Conservation (phyloP, 2,888 invertebrate species). For the Philonicus albiceps region DNA sequence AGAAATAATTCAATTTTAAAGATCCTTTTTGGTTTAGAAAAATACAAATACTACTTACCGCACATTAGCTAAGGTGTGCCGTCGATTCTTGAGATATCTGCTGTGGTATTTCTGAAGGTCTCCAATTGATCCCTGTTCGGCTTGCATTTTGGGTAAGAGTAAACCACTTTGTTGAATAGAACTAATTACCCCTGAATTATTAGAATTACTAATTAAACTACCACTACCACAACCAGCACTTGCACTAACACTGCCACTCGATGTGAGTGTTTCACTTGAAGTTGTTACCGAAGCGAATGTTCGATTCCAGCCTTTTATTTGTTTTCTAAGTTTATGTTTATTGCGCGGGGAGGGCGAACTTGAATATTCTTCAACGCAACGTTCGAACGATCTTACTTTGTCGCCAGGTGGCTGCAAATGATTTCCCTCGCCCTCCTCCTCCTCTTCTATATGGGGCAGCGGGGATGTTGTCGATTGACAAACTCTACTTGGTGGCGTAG, state of each 20-base stretch:
- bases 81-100: conserved; percentile 82
- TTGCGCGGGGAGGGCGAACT: conserved; percentile 62
- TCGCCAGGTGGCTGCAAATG: conserved; percentile 62
- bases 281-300: conserved; percentile 58
- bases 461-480: conserved; percentile 72
- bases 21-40: not conserved
- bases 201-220: conserved; percentile 53
- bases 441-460: conserved; percentile 83
- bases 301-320: conserved; percentile 61
- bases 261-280: conserved; percentile 59
- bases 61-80: conserved; percentile 91
- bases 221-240: conserved; percentile 53
- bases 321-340: conserved; percentile 61
- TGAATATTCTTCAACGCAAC: conserved; percentile 53
- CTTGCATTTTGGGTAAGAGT: conserved; percentile 80
- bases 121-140: conserved; percentile 90
- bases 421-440: conserved; percentile 71
- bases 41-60: conserved; percentile 72
- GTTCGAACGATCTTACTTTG: conserved; percentile 64
- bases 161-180: conserved; percentile 59
- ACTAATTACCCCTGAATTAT: conserved; percentile 52
- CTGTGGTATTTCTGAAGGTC: conserved; percentile 90
- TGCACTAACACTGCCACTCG: conserved; percentile 55
- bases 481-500: conserved; percentile 60
- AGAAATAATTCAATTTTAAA: not conserved